These are phyloP conservation scores for Thinocorus orbignyianus DNA, from an alignment of 2,113 vertebrate species.

Conservation along the genomic window DNA sequence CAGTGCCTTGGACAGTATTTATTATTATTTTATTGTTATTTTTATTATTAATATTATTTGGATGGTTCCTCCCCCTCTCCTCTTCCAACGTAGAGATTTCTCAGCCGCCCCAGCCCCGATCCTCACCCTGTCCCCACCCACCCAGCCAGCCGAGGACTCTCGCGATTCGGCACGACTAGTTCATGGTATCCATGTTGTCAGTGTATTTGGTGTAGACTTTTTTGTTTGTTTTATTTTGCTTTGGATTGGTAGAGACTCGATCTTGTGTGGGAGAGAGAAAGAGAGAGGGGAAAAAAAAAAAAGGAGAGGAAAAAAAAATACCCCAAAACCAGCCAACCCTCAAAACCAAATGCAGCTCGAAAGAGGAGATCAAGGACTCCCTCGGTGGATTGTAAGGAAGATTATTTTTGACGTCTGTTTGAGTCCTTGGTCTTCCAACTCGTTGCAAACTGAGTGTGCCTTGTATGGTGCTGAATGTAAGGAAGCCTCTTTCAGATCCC, in stretches of 20 bases:
- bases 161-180: slow-evolving; percentile 48
- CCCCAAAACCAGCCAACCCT: neutral
- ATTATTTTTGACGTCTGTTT: slow-evolving; percentile 34
- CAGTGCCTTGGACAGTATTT: slow-evolving; percentile 70
- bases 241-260: slow-evolving; percentile 45
- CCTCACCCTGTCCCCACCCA: neutral
- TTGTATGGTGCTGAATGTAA: slow-evolving; percentile 69
- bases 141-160: slow-evolving; percentile 35
- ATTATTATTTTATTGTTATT: slow-evolving; percentile 71
- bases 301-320: neutral
- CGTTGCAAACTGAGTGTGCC: neutral
- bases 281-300: neutral
- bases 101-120: neutral
- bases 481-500: slow-evolving; percentile 18
- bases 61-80: slow-evolving; percentile 16
- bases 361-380: slow-evolving; percentile 34
- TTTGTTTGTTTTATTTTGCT: slow-evolving; percentile 51
- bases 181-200: slow-evolving; percentile 82
- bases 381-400: slow-evolving; percentile 22
- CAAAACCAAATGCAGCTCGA: slow-evolving; percentile 8
- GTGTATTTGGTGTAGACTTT: slow-evolving; percentile 72
- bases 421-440: slow-evolving; percentile 49
- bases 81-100: neutral
- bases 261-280: slow-evolving; percentile 7
- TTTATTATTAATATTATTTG: slow-evolving; percentile 67